Percentiles rank a stretch among this genome's conserved stretches.
Conservation (phyloP, 1,140 invertebrate species). For the Drosophila parvula region DNA sequence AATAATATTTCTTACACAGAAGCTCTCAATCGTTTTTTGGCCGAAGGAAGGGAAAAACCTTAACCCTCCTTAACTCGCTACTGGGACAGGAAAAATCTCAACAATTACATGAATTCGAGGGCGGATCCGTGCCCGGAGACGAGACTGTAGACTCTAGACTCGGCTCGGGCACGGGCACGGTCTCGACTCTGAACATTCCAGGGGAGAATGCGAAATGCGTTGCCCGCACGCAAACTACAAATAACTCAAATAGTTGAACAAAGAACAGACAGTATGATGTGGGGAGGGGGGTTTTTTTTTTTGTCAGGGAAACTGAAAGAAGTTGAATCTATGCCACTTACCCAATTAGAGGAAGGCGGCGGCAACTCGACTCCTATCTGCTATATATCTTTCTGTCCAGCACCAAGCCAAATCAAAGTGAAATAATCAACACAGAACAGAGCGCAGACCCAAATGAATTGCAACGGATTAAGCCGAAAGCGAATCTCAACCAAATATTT, state of each 20-base stretch:
- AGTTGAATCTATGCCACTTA: constrained; percentile 37
- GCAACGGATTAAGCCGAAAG: not conserved
- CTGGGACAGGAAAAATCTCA: constrained; percentile 35
- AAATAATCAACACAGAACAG: constrained; percentile 5
- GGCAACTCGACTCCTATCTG: not conserved
- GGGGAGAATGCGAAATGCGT: constrained; percentile 52
- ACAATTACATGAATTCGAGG: constrained; percentile 28
- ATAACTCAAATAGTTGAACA: constrained; percentile 61
- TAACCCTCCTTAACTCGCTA: not conserved
- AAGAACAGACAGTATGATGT: constrained; percentile 22
- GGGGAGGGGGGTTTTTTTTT: not conserved
- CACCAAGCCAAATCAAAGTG: constrained; percentile 8
- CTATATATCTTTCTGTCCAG: not conserved
- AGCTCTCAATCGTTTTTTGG: constrained; percentile 11
- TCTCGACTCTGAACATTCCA: constrained; percentile 41
- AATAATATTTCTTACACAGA: constrained; percentile 15
- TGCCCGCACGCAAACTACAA: constrained; percentile 63
- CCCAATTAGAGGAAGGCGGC: constrained; percentile 32
- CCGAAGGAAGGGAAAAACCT: not conserved
- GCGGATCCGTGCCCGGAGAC: constrained; percentile 17
- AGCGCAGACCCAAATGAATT: not conserved
- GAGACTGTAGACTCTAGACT: not conserved
- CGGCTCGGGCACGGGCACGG: not conserved
- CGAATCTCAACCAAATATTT: not conserved
- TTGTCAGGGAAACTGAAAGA: not conserved